Evolutionary conservation across 2,113 vertebrate species (phyloP).

Genomic region (Caretta caretta): DNA sequence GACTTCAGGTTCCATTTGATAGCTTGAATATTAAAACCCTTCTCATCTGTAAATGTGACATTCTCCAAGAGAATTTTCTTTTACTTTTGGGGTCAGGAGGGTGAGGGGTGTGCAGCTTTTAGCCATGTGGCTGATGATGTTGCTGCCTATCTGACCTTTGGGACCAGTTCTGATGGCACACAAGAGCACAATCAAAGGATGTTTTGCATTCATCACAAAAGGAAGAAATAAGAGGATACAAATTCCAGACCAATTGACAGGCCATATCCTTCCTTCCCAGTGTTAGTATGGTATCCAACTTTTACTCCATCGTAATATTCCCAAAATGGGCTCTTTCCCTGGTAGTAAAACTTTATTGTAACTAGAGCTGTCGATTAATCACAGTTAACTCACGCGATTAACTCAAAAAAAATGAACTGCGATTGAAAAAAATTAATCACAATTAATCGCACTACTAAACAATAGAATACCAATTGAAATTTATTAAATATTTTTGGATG

Average conservation of each 20-base stretch:
- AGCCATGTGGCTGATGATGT: background rate
- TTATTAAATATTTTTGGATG: no score
- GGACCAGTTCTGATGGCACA: background rate
- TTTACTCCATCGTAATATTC: constrained; percentile 14
- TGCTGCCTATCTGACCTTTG: background rate
- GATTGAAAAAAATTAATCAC: no score
- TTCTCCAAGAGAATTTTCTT: background rate
- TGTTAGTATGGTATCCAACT: background rate
- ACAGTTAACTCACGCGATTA: no score
- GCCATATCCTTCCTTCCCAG: constrained; percentile 15
- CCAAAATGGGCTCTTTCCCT: constrained; percentile 29
- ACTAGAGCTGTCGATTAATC: no score
- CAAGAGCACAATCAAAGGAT: constrained; percentile 49
- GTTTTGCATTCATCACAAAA: constrained; percentile 40
- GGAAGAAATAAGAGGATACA: constrained; percentile 58
- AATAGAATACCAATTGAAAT: no score
- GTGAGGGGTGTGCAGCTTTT: background rate
- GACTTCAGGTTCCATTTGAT: background rate
- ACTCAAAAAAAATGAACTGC: no score
- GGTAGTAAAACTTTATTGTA: background rate
- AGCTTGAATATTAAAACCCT: background rate
- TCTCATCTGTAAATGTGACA: background rate
- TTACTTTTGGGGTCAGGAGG: background rate
- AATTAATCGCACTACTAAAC: no score
- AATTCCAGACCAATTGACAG: constrained; percentile 28